Base-by-base conservation (phyloP, 1,140 invertebrate species). In the Neodiprion lecontei region DNA sequence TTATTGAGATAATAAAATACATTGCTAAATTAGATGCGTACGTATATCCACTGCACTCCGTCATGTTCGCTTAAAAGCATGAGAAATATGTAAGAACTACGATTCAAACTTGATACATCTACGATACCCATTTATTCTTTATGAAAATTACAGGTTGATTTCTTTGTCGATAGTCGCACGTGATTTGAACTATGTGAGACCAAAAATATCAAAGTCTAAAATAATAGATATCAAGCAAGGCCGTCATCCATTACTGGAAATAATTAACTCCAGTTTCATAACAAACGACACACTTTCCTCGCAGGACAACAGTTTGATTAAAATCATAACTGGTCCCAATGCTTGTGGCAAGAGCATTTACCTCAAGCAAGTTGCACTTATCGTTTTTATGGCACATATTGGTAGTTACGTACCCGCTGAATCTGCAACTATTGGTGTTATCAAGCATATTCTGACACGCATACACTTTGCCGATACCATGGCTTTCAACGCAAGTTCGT, bases 341-440 rank as follows among this genome's bases (percentile, higher is more conserved):
- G 92, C 95, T 9, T 96, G 95, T 83, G 97, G 97, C 0, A 99
- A 99, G 88, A 97, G 95, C 79, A 91, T 97, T 40, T 98, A 96
- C 83, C 89, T 98, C 78, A 97, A 96, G 88, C 95, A 96, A 87
- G 91, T 94, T 7, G 93, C 92, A 2, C 81, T 96, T 4, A 92
- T 96, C 67, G 89, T 93, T 9, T 97, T 94, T 84, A 90, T 98
- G 90, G 94, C 96, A 8, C 96, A 98, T 82, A 92, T 97, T 77
- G 97, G 97, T 40, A 94, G 94, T 80, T 98, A 93, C 87, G 93
- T 98, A 8, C 96, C 97, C 1, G 97, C 96, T 1, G 91, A 92
- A 77, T 84, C 82, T 8, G 96, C 93, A 1, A 85, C 79, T 1
- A 91, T 96, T 53, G 93, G 94, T 1, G 80, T 93, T 1, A 81